Base-by-base conservation (phyloP, 1,140 invertebrate species). In the Ostrea edulis region DNA sequence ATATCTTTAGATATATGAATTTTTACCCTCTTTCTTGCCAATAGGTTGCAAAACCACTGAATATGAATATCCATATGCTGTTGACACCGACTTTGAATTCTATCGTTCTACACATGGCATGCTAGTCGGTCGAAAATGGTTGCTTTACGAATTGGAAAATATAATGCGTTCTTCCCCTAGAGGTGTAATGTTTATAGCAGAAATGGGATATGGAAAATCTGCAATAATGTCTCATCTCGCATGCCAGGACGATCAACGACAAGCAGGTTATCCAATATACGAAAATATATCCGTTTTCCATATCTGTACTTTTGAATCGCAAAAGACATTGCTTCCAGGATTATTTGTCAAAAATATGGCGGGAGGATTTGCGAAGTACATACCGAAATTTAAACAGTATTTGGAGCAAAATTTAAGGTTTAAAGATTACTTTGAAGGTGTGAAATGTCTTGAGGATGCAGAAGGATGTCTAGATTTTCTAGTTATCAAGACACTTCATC, bases 171-270 rank as follows among this genome's bases (percentile, higher is more conserved):
- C 55, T 51, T 51, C 84, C 20, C 51, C 62, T 0, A 35, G 51
- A n/a, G 84, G 84, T 71, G 51, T 86, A 17, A 8, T 86, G 62
- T 35, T 86, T 12, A 86, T 65, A 14, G 84, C 84, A 11, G 84
- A 86, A 68, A 86, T 86, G 84, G 84, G 84, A 0, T 86, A 86
- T 65, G 84, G 84, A 22, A 86, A 86, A 86, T 86, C 84, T 51
- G 55, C 84, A 7, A n/a, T 86, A 44, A 65, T 86, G 44, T 68
- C 58, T 12, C 44, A 86, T 51, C 14, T 86, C 0, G 20, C 44
- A 14, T 86, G 84, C 51, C 25, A 35, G 25, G 22, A 3, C 22
- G 84, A 51, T 68, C 44, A 11, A 51, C 29, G 17, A 44, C 7
- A 9, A 2, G 55, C n/a, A 2, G 54, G 84, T 5, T 35, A 20